phyloP scores from a whole-genome alignment of 2,888 invertebrate genomes.

The Oasisia sp. region DNA sequence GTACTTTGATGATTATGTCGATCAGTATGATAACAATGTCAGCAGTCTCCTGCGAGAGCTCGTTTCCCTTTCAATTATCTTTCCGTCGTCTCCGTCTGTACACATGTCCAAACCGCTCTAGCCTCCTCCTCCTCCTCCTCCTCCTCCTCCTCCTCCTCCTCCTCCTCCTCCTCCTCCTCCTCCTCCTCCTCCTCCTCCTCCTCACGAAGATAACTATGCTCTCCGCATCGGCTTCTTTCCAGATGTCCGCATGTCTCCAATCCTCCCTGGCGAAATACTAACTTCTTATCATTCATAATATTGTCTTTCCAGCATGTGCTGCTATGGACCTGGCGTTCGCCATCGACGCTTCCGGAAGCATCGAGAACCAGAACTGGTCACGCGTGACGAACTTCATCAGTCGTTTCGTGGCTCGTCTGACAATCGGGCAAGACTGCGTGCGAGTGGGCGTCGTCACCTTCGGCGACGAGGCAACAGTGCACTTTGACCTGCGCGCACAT shows the following conservation, averaged over 20 bases:
- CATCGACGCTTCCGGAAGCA: background rate
- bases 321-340: slow-evolving; percentile 18
- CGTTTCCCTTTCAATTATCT: too few species aligned
- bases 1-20: background rate
- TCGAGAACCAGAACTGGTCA: background rate
- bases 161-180: too few species aligned
- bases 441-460: background rate
- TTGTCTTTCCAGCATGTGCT: background rate
- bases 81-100: too few species aligned
- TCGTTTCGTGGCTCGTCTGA: background rate
- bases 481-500: slow-evolving; percentile 1
- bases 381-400: slow-evolving; percentile 18
- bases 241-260: too few species aligned
- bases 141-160: too few species aligned
- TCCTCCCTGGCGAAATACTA: background rate
- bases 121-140: too few species aligned
- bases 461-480: background rate
- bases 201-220: too few species aligned
- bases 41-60: too few species aligned
- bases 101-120: too few species aligned
- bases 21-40: too few species aligned
- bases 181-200: too few species aligned
- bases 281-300: background rate
- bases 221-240: too few species aligned
- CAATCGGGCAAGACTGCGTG: background rate